These are phyloP conservation scores for Dasypolia templi DNA, from an alignment of 2,888 invertebrate genomes.

Conservation along the genomic window DNA sequence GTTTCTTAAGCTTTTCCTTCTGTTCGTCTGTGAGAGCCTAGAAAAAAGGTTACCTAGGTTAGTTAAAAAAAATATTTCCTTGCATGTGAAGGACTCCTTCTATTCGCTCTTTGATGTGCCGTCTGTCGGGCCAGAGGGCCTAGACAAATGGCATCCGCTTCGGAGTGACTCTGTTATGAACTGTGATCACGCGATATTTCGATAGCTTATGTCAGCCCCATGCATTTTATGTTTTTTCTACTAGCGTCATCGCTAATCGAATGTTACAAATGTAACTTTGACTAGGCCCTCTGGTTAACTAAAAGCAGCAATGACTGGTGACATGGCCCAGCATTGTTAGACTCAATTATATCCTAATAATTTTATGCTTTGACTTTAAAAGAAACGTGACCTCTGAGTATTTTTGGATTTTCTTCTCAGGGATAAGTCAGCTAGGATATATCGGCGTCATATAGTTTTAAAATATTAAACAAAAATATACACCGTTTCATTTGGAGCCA, in stretches of 20 bases:
- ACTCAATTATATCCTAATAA: not conserved
- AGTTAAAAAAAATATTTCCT: not conserved
- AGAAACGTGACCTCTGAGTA: not conserved
- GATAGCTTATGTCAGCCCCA: no score
- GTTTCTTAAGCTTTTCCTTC: constrained; percentile 88
- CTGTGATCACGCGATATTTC: no score
- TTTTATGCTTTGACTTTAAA: no score
- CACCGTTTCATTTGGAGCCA: not conserved
- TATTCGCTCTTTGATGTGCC: not conserved
- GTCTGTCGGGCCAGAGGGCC: not conserved
- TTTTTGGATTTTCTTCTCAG: not conserved
- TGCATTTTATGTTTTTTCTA: no score
- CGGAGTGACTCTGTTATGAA: no score
- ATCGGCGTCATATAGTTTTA: not conserved
- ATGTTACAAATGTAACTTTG: no score
- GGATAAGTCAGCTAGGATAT: not conserved
- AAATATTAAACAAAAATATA: not conserved
- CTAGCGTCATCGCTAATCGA: no score
- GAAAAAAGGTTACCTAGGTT: not conserved
- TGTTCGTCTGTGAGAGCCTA: constrained; percentile 88
- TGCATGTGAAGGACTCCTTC: not conserved
- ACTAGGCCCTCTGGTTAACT: no score
- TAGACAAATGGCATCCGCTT: no score
- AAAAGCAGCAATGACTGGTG: not conserved
- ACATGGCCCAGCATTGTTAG: not conserved